phyloP scores from a whole-genome alignment of 2,888 invertebrate species.

The Morinoia aosen region DNA sequence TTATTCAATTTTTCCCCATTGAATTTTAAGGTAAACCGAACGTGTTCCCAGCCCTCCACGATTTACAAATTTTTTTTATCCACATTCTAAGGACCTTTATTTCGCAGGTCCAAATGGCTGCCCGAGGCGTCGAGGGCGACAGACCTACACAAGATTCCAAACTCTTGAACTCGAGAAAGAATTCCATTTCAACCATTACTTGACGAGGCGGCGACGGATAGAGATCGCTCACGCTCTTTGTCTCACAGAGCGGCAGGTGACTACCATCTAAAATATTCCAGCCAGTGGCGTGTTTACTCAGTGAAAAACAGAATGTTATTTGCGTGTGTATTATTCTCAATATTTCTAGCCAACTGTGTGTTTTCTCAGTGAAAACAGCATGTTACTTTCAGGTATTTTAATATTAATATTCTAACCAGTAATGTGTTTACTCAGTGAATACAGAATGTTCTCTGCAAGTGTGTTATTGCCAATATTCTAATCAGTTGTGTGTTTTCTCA shows the following conservation, averaged over 20 bases:
- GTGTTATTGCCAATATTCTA: not conserved
- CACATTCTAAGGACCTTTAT: not conserved
- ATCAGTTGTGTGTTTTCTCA: not conserved
- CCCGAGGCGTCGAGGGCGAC: constrained; percentile 92
- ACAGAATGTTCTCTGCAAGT: too few species aligned
- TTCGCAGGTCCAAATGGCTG: constrained; percentile 92
- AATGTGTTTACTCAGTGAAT: too few species aligned
- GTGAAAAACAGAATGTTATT: too few species aligned
- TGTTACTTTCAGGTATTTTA: too few species aligned
- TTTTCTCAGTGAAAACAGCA: too few species aligned
- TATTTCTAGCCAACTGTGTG: too few species aligned
- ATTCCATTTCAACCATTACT: constrained; percentile 98
- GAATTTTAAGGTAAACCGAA: not conserved
- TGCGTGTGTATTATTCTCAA: too few species aligned
- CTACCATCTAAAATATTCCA: not conserved
- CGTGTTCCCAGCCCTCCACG: not conserved
- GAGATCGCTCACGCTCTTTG: constrained; percentile 97
- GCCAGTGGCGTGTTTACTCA: too few species aligned
- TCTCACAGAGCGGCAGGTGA: constrained; percentile 88
- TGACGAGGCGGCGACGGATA: constrained; percentile 94
- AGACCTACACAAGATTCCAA: constrained; percentile 98
- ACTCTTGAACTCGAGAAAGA: constrained; percentile 98
- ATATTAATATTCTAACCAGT: too few species aligned
- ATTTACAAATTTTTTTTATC: not conserved
- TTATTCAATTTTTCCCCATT: not conserved